Evolutionary conservation across 2,113 vertebrate species (phyloP).

Genomic region (Sakesphorus luctuosus): DNA sequence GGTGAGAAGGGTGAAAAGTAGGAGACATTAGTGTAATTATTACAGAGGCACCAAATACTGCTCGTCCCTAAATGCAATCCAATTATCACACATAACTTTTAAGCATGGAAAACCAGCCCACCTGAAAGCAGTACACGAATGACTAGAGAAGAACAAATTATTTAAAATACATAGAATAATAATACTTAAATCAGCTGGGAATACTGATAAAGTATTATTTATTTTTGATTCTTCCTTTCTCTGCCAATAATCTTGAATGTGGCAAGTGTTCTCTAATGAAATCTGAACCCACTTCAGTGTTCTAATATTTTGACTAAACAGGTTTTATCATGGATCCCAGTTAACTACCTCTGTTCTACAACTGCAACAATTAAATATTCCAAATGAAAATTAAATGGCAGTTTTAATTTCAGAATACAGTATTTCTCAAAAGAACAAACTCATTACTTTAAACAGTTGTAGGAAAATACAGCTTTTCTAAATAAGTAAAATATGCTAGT

Average conservation of each 20-base stretch:
- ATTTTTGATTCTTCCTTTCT: background rate
- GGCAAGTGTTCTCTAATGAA: background rate
- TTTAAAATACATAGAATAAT: background rate
- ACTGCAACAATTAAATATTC: background rate
- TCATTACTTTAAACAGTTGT: background rate
- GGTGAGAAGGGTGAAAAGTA: background rate
- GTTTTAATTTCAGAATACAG: background rate
- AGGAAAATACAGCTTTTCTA: background rate
- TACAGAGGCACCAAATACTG: background rate
- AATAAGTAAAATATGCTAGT: background rate
- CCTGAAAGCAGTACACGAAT: background rate
- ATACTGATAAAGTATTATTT: background rate
- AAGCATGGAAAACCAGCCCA: background rate
- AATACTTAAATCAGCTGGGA: background rate
- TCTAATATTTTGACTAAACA: background rate
- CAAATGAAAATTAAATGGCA: background rate
- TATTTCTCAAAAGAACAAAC: background rate
- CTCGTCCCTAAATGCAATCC: background rate
- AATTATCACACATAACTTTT: background rate
- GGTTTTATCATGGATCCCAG: background rate
- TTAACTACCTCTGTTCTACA: background rate
- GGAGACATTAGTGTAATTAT: background rate
- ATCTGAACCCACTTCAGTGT: background rate
- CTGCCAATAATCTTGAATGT: background rate
- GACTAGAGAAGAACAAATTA: background rate